phyloP scores from a whole-genome alignment of 2,113 vertebrate species.

The Malaclemys terrapin region DNA sequence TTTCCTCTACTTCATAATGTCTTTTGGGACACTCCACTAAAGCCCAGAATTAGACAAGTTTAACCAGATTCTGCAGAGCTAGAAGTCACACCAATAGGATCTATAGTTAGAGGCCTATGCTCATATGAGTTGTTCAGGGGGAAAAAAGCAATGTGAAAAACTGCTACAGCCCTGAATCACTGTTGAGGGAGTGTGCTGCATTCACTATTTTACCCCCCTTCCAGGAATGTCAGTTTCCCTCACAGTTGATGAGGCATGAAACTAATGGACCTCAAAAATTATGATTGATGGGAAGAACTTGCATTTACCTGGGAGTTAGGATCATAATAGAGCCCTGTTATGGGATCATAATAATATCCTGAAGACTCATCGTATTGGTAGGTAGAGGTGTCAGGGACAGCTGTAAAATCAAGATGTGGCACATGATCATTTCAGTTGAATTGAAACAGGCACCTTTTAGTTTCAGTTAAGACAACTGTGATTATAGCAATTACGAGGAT shows the following conservation, averaged over 20 bases:
- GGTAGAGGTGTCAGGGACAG: conserved; percentile 91
- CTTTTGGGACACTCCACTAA: neutral
- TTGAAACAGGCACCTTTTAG: conserved; percentile 25
- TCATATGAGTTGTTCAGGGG: neutral
- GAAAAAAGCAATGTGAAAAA: neutral
- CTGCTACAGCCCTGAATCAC: neutral
- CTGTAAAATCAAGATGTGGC: conserved; percentile 74
- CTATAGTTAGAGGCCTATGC: neutral
- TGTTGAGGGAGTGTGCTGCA: neutral
- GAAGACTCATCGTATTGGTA: conserved; percentile 98
- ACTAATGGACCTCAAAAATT: conserved; percentile 14
- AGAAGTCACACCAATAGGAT: neutral
- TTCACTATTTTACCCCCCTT: neutral
- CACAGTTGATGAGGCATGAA: neutral
- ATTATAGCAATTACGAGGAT: neutral
- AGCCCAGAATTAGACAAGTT: neutral
- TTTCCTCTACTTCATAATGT: neutral
- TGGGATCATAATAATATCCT: conserved; percentile 96
- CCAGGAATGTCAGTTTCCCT: neutral
- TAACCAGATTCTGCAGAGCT: rapidly evolving
- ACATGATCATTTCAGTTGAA: conserved; percentile 25
- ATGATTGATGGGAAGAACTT: conserved; percentile 10
- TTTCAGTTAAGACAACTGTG: conserved; percentile 1
- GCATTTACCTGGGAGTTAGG: conserved; percentile 92
- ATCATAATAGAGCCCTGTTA: conserved; percentile 96